A percentile compares a stretch with the other conserved stretches of the same genome.
Evolutionary conservation across 2,888 invertebrate species (phyloP).

Genomic region (Apamea sordens): DNA sequence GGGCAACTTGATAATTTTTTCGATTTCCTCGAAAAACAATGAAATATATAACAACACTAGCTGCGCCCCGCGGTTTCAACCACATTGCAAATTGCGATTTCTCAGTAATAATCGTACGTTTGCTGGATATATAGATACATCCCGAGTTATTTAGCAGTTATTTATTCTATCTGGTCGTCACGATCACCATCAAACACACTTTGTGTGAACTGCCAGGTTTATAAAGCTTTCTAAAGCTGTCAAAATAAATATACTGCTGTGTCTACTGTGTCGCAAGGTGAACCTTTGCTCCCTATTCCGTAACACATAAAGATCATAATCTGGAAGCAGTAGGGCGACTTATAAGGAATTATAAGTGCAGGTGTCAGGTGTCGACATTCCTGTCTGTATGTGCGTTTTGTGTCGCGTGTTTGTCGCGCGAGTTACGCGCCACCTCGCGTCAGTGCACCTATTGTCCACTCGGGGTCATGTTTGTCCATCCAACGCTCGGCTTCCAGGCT

Average conservation of each 20-base stretch:
- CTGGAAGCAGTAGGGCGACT: constrained; percentile 29
- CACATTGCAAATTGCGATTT: constrained; percentile 33
- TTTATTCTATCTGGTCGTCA: constrained; percentile 45
- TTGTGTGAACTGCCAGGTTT: constrained; percentile 42
- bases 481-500: constrained; percentile 20
- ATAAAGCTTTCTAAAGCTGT: constrained; percentile 64
- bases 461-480: constrained; percentile 7
- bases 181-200: constrained; percentile 38
- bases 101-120: constrained; percentile 17
- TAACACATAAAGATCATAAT: constrained; percentile 57
- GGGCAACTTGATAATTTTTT: constrained; percentile 18
- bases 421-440: background rate
- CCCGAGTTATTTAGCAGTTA: constrained; percentile 28
- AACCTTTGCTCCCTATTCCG: constrained; percentile 43
- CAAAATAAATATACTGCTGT: constrained; percentile 46
- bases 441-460: constrained; percentile 20
- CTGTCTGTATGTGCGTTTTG: constrained; percentile 56
- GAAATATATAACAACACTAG: constrained; percentile 6
- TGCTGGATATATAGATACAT: constrained; percentile 13
- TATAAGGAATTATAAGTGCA: constrained; percentile 67
- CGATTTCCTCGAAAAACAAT: constrained; percentile 26
- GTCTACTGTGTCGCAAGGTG: constrained; percentile 14
- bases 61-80: too few species aligned
- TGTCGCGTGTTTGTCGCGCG: constrained; percentile 22
- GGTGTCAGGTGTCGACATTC: constrained; percentile 73